Conservation (phyloP, 2,888 invertebrate genomes). For the Sphaerophoria taeniata region DNA sequence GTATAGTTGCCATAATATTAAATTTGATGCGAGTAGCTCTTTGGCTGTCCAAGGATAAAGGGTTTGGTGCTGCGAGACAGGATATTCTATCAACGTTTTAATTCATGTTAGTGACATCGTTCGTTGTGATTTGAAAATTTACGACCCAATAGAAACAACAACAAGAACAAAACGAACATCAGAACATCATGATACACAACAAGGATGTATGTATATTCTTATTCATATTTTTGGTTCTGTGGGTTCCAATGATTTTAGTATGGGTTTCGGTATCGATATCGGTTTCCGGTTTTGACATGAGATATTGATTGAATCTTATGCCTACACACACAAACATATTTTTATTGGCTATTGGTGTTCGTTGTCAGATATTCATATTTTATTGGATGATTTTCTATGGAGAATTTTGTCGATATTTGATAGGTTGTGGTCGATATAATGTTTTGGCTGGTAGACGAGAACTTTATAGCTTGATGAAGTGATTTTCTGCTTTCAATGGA, state of each 20-base stretch:
- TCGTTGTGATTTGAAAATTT: constrained; percentile 71
- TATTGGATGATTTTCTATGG: constrained; percentile 48
- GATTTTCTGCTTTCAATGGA: not conserved
- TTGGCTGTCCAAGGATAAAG: no score
- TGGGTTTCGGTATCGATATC: constrained; percentile 2
- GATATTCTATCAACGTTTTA: constrained; percentile 19
- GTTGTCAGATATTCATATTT: constrained; percentile 65
- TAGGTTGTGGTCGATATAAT: constrained; percentile 15
- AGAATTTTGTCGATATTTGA: constrained; percentile 40
- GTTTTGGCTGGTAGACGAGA: not conserved
- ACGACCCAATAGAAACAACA: constrained; percentile 49
- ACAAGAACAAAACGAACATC: constrained; percentile 38
- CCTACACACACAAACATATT: constrained; percentile 5
- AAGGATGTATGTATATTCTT: not conserved
- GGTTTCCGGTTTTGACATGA: constrained; percentile 30
- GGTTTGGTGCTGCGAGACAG: constrained; percentile 32
- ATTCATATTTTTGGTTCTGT: not conserved
- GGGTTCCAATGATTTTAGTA: not conserved
- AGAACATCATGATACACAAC: constrained; percentile 46
- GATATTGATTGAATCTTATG: constrained; percentile 61
- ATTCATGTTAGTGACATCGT: constrained; percentile 69
- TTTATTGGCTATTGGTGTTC: constrained; percentile 67
- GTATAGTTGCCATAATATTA: constrained; percentile 25
- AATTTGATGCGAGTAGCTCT: not conserved
- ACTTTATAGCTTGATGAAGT: constrained; percentile 17